Evolutionary conservation across 2,113 vertebrate species (phyloP).

Genomic region (Trematomus loennbergii): DNA sequence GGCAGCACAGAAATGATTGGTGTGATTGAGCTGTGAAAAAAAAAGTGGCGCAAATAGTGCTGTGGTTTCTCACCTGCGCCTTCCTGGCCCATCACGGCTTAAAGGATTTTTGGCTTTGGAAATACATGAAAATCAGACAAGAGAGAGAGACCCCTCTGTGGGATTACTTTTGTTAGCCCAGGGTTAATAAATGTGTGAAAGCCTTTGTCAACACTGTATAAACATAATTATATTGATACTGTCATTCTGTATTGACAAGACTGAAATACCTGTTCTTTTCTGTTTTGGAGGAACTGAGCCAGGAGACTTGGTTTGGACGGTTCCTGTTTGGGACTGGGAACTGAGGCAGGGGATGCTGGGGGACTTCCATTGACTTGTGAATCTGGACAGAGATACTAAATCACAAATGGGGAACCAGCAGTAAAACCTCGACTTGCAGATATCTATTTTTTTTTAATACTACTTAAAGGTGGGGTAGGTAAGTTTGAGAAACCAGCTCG

Average conservation of each 20-base stretch:
- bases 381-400: constrained; percentile 57
- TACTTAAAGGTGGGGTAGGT: too few relatives aligned
- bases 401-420: not conserved
- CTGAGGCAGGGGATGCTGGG: constrained; percentile 49
- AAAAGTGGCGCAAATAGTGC: too few relatives aligned
- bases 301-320: constrained; percentile 78
- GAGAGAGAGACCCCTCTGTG: not conserved
- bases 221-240: not conserved
- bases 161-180: not conserved
- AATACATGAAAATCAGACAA: not conserved
- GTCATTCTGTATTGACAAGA: not conserved
- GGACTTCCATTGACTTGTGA: constrained; percentile 73
- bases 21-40: too few relatives aligned
- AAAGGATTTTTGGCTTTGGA: not conserved
- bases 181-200: constrained; percentile 21
- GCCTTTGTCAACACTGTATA: not conserved
- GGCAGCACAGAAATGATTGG: not conserved
- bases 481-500: too few relatives aligned
- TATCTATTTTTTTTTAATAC: not conserved
- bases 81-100: too few relatives aligned
- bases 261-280: constrained; percentile 90
- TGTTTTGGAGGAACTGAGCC: constrained; percentile 89
- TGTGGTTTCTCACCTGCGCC: too few relatives aligned
- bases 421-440: not conserved
- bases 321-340: constrained; percentile 62